Evolutionary conservation across 2,113 vertebrate genomes (phyloP).

Genomic region (Sterrhoptilus dennistouni): DNA sequence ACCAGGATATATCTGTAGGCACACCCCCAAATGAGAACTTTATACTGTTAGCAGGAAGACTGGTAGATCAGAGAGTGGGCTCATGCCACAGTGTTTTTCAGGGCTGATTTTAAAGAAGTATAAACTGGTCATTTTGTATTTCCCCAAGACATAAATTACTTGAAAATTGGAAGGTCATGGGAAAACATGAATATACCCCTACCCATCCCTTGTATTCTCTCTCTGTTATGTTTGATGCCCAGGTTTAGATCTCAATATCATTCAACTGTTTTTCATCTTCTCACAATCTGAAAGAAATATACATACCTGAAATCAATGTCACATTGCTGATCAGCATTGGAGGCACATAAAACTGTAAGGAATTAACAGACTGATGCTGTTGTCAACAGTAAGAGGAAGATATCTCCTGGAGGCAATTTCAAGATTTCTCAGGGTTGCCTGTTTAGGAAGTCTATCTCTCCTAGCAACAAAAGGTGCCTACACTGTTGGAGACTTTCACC

Average conservation of each 20-base stretch:
- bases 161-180: background rate
- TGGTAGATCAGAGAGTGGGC: background rate
- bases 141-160: background rate
- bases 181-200: background rate
- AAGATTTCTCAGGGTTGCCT: background rate
- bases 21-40: background rate
- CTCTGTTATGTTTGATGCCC: background rate
- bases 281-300: background rate
- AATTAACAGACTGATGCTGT: background rate
- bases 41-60: background rate
- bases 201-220: background rate
- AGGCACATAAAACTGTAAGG: background rate
- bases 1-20: accelerated
- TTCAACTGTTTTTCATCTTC: background rate
- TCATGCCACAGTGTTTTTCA: background rate
- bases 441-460: background rate
- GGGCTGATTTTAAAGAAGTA: background rate
- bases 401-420: background rate
- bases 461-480: background rate
- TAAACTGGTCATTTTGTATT: background rate
- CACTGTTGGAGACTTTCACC: background rate
- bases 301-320: background rate
- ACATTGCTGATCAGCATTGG: background rate
- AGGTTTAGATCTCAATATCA: background rate
- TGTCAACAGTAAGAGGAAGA: background rate